Evolutionary conservation across 2,888 invertebrate genomes (phyloP).

Genomic region (Eupithecia inturbata): DNA sequence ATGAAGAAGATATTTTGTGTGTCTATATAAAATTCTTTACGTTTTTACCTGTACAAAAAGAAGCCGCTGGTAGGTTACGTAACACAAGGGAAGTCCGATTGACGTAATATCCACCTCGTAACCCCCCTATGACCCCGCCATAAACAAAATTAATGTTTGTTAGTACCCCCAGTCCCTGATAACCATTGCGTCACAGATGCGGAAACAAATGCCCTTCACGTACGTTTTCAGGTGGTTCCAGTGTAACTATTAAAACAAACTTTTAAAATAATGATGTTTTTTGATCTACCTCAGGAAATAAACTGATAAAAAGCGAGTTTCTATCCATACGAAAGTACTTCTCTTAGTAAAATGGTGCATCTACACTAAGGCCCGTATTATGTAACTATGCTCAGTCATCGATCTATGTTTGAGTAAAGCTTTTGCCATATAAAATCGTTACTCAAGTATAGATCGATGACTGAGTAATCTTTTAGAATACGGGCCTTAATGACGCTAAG

Average conservation of each 20-base stretch:
- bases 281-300: background rate
- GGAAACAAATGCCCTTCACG: background rate
- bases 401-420: no score
- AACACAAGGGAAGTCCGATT: constrained; percentile 58
- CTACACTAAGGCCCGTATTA: no score
- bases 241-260: background rate
- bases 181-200: constrained; percentile 52
- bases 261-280: background rate
- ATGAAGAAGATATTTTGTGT: background rate
- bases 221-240: background rate
- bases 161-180: constrained; percentile 51
- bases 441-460: no score
- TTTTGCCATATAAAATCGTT: no score
- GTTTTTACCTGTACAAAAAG: constrained; percentile 9
- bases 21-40: background rate
- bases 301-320: background rate
- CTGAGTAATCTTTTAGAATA: no score
- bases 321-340: no score
- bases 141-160: constrained; percentile 77
- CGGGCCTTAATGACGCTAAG: background rate
- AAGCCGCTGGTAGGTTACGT: constrained; percentile 52
- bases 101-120: constrained; percentile 63
- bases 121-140: constrained; percentile 60
- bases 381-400: no score
- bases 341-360: background rate